These are phyloP conservation scores for Lissocephala sabroskyi DNA, from an alignment of 2,888 invertebrate species.

Conservation along the genomic window DNA sequence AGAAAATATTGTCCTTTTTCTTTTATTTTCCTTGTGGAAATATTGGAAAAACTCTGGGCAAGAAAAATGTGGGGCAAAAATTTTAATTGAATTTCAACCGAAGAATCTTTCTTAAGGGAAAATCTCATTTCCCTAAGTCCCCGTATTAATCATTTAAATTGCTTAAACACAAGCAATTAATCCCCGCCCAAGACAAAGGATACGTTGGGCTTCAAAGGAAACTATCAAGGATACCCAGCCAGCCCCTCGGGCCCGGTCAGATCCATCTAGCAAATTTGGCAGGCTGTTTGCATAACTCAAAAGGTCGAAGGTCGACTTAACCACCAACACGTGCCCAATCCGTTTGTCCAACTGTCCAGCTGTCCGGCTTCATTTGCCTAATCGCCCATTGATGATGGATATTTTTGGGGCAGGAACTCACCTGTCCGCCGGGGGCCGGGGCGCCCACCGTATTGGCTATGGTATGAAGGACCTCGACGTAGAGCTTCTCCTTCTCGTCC, in stretches of 20 bases:
- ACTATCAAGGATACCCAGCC: too few species aligned
- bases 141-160: conserved; percentile 60
- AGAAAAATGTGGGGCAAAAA: conserved; percentile 18
- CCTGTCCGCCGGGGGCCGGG: conserved; percentile 81
- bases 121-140: too few species aligned
- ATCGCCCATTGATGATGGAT: too few species aligned
- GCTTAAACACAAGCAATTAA: conserved; percentile 43
- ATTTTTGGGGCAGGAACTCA: conserved; percentile 32
- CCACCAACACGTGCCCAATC: too few species aligned
- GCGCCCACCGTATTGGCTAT: conserved; percentile 93
- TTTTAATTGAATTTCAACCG: conserved; percentile 45
- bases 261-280: too few species aligned
- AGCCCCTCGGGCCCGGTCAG: too few species aligned
- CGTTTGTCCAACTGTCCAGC: too few species aligned
- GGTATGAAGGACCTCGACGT: conserved; percentile 94
- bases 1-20: conserved; percentile 5
- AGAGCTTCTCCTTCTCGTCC: conserved; percentile 80
- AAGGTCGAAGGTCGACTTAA: too few species aligned
- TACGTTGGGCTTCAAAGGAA: too few species aligned
- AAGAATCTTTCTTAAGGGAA: conserved; percentile 3
- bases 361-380: too few species aligned
- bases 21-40: conserved; percentile 39
- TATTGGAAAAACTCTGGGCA: conserved; percentile 51
- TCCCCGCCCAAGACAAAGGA: conserved; percentile 4
- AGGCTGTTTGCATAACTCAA: too few species aligned